A percentile compares a stretch with the other conserved stretches of the same genome.
phyloP scores from a whole-genome alignment of 2,797 vertebrate species.

The Champsocephalus esox region DNA sequence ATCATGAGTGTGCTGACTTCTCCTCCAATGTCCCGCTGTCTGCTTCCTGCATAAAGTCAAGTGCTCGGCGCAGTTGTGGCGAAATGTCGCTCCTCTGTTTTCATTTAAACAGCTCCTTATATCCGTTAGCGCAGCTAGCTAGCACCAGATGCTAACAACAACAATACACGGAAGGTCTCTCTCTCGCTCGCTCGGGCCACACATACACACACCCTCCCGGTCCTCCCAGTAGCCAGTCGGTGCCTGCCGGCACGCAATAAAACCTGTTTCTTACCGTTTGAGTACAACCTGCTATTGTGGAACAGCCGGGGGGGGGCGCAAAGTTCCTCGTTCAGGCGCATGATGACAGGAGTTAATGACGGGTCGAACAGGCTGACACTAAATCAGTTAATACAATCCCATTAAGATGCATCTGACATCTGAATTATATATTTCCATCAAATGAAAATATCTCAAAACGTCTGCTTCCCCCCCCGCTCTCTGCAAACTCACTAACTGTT shows the following conservation, averaged over 20 bases:
- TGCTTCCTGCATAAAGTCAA: too few species aligned
- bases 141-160: too few species aligned
- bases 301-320: not conserved
- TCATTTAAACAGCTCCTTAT: too few species aligned
- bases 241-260: not conserved
- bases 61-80: too few species aligned
- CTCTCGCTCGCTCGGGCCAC: too few species aligned
- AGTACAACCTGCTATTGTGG: not conserved
- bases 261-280: not conserved
- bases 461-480: conserved; percentile 13
- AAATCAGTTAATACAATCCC: conserved; percentile 17
- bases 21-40: too few species aligned
- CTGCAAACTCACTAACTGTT: conserved; percentile 55
- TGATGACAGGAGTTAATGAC: conserved; percentile 2
- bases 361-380: not conserved
- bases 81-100: too few species aligned
- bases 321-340: not conserved
- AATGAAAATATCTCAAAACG: conserved; percentile 31
- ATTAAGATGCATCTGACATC: conserved; percentile 18
- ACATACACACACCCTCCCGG: too few species aligned
- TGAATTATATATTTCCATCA: conserved; percentile 9
- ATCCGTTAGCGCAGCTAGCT: too few species aligned
- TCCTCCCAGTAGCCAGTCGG: too few species aligned
- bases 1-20: too few species aligned
- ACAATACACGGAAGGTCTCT: too few species aligned